Evolutionary conservation across 2,888 invertebrate genomes (phyloP).

Genomic region (Eupithecia inturbata): DNA sequence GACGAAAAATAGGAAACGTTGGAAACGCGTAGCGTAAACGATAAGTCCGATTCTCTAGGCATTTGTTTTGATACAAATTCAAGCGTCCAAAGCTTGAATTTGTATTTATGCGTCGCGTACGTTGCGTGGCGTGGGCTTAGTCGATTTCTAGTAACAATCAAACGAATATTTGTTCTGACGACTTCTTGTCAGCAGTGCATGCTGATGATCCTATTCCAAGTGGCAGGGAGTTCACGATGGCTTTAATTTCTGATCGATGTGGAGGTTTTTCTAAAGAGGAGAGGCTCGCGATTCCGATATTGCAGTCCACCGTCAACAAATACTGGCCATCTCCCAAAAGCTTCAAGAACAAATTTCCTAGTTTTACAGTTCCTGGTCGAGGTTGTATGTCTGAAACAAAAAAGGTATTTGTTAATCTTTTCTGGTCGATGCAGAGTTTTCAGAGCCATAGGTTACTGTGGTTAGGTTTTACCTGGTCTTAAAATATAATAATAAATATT

Average conservation of each 20-base stretch:
- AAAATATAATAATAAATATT: background rate
- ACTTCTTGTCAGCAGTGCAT: background rate
- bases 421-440: background rate
- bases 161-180: conserved; percentile 2
- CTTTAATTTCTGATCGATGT: background rate
- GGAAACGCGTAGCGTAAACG: no score
- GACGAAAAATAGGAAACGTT: no score
- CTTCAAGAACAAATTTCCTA: background rate
- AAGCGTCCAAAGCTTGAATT: no score
- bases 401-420: background rate
- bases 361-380: background rate
- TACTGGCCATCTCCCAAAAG: background rate
- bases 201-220: background rate
- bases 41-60: no score
- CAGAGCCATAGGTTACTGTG: background rate
- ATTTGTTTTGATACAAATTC: no score
- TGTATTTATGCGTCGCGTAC: background rate
- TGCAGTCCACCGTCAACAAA: background rate
- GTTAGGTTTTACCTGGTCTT: background rate
- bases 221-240: background rate
- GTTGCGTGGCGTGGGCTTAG: background rate
- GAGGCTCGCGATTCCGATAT: background rate
- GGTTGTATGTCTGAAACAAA: conserved; percentile 7
- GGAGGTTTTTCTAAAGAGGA: background rate
- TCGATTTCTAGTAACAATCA: background rate